Base-by-base conservation (phyloP, 2,797 vertebrate species). In the Hippopotamyrus pictus region DNA sequence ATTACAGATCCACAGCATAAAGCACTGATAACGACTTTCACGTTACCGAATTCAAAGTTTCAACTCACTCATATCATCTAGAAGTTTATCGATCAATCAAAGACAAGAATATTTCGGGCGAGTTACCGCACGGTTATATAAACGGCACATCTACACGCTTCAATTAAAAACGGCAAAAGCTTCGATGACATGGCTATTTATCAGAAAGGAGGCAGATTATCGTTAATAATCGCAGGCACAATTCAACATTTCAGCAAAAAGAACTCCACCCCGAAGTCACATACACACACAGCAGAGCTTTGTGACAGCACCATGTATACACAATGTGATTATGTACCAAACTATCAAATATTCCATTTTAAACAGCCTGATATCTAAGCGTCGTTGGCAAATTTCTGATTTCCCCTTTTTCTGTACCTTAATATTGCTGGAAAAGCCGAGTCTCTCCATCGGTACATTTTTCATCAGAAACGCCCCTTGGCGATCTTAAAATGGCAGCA, bases 401-500 rank as follows among this genome's bases (percentile, higher is more conserved):
- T 17, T 79, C 37, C 17, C 22, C 62, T 48, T 76, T 53, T 53
- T 53, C 46, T 86, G 12, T 22, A 62, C 88, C 44, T 33, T 86
- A 90, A 91, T 62, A 17, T 19, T 29, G 53, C 57, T 50, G 59
- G 48, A 51, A 29, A 46, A 41, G 85, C 59, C 29, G 59, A 87
- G 91, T 92, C 90, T 91, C 88, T 29, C 62, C 88, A 90, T 89
- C 84, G 88, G 69, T 59, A 91, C 87, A 73, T 41, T 89, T 65
- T 37, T 37, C 41, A 73, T 54, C 73, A 92, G 91, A 92, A 91
- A 93, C 93, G 91, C 93, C 91, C 92, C 92, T 93, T 90, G 87
- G 83, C 87, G 91, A 76, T 86, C 88, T 93, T 91, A 93, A 93
- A 92, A 93, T 93, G 93, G 93, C 93, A 93, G 91, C 90, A 37